These are phyloP conservation scores for Pachyseris speciosa DNA, from an alignment of 64 coral and sea anemone species.

Conservation along the genomic window DNA sequence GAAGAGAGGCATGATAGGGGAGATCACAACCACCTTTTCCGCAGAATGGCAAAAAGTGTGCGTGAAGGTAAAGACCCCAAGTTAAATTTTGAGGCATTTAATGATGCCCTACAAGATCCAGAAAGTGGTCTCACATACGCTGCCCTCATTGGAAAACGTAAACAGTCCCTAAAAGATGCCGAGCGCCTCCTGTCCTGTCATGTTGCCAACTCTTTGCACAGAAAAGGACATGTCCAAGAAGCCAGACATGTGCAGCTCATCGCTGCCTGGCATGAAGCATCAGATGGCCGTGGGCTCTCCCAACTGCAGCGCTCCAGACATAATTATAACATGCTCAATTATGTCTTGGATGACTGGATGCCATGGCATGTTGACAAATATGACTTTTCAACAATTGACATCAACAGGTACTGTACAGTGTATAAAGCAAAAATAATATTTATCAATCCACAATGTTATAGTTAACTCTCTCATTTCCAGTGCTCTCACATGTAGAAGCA, in stretches of 20 bases:
- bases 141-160: neutral
- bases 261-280: constrained; percentile 40
- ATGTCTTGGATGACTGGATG: constrained; percentile 57
- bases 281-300: constrained; percentile 37
- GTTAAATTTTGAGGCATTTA: constrained; percentile 34
- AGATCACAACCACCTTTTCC: constrained; percentile 44
- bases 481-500: too few relatives aligned
- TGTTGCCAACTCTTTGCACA: neutral
- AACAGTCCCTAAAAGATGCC: neutral
- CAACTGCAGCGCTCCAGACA: neutral
- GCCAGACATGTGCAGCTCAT: neutral
- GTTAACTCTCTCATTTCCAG: too few relatives aligned
- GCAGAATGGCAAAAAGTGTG: constrained; percentile 31
- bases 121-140: neutral
- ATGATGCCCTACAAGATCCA: neutral
- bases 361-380: constrained; percentile 31
- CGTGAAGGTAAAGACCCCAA: constrained; percentile 5
- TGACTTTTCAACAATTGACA: constrained; percentile 50
- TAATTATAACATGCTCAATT: constrained; percentile 45
- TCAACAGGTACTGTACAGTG: constrained; percentile 56
- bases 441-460: too few relatives aligned
- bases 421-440: too few relatives aligned
- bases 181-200: neutral
- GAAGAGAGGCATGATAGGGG: constrained; percentile 24
- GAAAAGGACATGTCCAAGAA: constrained; percentile 8